Percentiles rank a stretch among this genome's conserved stretches.
phyloP scores from a whole-genome alignment of 53 echinoderm and acorn worm species.

The Echinarachnius parma region DNA sequence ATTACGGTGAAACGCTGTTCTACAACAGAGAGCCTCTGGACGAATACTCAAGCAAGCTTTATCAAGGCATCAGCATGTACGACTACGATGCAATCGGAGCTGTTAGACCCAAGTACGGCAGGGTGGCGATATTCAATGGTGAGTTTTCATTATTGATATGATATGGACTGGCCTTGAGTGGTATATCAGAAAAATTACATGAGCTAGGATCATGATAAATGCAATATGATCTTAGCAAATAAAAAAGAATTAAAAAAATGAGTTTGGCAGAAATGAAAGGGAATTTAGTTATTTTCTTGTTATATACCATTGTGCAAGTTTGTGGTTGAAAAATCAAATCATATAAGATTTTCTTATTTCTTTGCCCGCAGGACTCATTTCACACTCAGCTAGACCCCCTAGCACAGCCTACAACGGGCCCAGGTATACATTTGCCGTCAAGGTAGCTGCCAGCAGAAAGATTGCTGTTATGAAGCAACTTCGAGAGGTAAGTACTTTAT shows the following conservation, averaged over 20 bases:
- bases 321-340: no score
- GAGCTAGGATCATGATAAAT: no score
- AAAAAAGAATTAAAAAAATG: no score
- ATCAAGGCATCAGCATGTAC: constrained; percentile 6
- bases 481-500: constrained; percentile 42
- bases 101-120: constrained; percentile 44
- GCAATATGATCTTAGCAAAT: no score
- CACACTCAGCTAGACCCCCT: constrained; percentile 50
- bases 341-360: no score
- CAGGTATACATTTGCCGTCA: constrained; percentile 53
- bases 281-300: no score
- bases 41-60: constrained; percentile 3
- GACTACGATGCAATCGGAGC: constrained; percentile 48
- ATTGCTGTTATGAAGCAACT: constrained; percentile 35
- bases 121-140: constrained; percentile 52
- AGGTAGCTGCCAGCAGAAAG: constrained; percentile 22
- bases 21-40: constrained; percentile 25
- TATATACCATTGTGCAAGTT: no score
- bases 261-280: no score
- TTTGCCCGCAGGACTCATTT: constrained; percentile 23
- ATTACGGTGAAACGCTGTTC: constrained; percentile 52
- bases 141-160: no score
- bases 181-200: no score
- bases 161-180: no score
- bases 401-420: constrained; percentile 18